These are phyloP conservation scores for Pongo pygmaeus DNA, from an alignment of 2,113 vertebrate genomes.

Conservation along the genomic window DNA sequence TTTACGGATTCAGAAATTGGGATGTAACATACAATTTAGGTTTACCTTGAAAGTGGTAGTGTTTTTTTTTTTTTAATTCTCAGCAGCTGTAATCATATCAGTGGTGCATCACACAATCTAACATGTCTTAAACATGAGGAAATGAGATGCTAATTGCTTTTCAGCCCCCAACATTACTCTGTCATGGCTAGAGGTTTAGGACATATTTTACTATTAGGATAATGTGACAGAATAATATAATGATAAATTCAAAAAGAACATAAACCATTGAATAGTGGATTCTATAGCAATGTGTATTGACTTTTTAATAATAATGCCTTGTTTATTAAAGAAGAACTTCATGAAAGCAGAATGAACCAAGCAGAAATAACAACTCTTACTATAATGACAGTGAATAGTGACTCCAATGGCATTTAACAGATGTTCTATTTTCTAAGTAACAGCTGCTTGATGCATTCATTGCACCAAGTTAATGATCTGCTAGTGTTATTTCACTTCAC, in stretches of 20 bases:
- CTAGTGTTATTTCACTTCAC: slow-evolving; percentile 74
- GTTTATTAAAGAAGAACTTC: slow-evolving; percentile 49
- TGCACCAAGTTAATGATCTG: slow-evolving; percentile 76
- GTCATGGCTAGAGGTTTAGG: not conserved
- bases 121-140: not conserved
- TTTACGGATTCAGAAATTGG: slow-evolving; percentile 28
- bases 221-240: slow-evolving; percentile 56
- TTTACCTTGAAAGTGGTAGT: not conserved
- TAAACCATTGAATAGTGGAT: slow-evolving; percentile 54
- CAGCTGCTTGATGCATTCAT: slow-evolving; percentile 63
- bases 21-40: not conserved
- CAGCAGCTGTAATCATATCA: slow-evolving; percentile 21
- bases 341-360: slow-evolving; percentile 48
- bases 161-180: not conserved
- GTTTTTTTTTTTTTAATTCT: not conserved
- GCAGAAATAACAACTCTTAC: slow-evolving; percentile 66
- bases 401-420: slow-evolving; percentile 57
- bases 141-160: slow-evolving; percentile 30
- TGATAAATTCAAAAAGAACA: slow-evolving; percentile 44
- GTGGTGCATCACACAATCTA: not conserved
- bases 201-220: slow-evolving; percentile 58
- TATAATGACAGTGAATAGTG: slow-evolving; percentile 74
- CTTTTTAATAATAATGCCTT: slow-evolving; percentile 59
- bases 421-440: slow-evolving; percentile 74
- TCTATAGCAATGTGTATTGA: slow-evolving; percentile 59